A percentile compares a stretch with the other conserved stretches of the same genome.
Conservation (phyloP, 2,797 vertebrate species). For the Typhlichthys subterraneus region DNA sequence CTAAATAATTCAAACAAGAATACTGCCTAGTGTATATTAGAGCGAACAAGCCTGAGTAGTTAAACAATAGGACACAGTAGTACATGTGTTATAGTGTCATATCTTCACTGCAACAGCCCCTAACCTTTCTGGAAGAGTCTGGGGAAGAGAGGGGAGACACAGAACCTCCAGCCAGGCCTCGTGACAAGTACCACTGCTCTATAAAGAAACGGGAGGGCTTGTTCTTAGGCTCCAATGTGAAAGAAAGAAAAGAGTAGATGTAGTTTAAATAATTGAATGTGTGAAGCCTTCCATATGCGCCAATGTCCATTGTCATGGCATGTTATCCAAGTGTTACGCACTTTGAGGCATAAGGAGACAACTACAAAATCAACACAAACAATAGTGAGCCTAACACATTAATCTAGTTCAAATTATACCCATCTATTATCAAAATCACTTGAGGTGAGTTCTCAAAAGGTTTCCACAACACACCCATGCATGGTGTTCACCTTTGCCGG, state of each 20-base stretch:
- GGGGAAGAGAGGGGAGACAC: conserved; percentile 78
- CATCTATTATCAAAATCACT: neutral
- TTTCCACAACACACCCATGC: conserved; percentile 47
- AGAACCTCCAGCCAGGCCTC: conserved; percentile 65
- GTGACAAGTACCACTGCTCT: conserved; percentile 90
- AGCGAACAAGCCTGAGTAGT: neutral
- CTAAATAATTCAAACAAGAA: neutral
- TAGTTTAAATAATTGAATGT: conserved; percentile 37
- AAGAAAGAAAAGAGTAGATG: conserved; percentile 16
- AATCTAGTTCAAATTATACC: no score
- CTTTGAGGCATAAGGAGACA: no score
- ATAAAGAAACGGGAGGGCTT: conserved; percentile 89
- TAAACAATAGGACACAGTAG: neutral
- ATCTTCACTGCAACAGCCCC: conserved; percentile 19
- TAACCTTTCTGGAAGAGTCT: conserved; percentile 87
- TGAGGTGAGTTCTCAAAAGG: neutral
- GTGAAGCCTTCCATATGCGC: neutral
- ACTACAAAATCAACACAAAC: neutral
- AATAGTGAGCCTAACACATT: neutral
- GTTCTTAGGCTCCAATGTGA: conserved; percentile 83
- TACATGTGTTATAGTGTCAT: conserved; percentile 10
- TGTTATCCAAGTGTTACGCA: neutral
- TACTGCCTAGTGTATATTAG: no score
- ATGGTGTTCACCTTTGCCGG: conserved; percentile 75
- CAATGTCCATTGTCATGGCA: neutral